Conservation (phyloP, 2,888 invertebrate genomes). For the Cecidostiba fungosa region DNA sequence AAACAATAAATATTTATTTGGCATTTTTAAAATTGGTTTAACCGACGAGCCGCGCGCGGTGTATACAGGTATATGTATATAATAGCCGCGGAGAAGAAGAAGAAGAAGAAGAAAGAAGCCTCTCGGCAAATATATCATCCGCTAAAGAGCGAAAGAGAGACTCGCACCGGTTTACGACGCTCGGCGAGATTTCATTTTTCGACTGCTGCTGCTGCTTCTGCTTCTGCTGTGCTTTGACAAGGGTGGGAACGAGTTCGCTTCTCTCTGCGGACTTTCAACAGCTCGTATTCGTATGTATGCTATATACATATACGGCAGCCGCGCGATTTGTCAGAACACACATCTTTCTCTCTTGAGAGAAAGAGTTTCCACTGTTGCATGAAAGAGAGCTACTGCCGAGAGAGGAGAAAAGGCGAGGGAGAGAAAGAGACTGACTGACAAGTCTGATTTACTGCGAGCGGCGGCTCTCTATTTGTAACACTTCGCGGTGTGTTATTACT, state of each 20-base stretch:
- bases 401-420: slow-evolving; percentile 16
- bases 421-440: slow-evolving; percentile 66
- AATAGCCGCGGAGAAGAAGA: not conserved
- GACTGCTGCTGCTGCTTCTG: slow-evolving; percentile 13
- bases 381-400: not conserved
- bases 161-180: slow-evolving; percentile 39
- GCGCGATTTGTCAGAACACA: slow-evolving; percentile 62
- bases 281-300: slow-evolving; percentile 40
- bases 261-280: slow-evolving; percentile 36
- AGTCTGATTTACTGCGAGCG: slow-evolving; percentile 73
- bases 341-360: not conserved
- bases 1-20: slow-evolving; percentile 61
- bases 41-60: not conserved
- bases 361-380: slow-evolving; percentile 27
- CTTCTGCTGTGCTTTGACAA: slow-evolving; percentile 52
- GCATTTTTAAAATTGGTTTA: slow-evolving; percentile 61
- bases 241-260: slow-evolving; percentile 51
- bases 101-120: not conserved
- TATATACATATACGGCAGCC: slow-evolving; percentile 35
- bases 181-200: slow-evolving; percentile 60
- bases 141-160: slow-evolving; percentile 54
- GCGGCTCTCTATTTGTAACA: slow-evolving; percentile 70
- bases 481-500: slow-evolving; percentile 66
- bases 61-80: not conserved
- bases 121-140: slow-evolving; percentile 59